Base-by-base conservation (phyloP, 2,888 invertebrate genomes). In the Lasius platythorax region DNA sequence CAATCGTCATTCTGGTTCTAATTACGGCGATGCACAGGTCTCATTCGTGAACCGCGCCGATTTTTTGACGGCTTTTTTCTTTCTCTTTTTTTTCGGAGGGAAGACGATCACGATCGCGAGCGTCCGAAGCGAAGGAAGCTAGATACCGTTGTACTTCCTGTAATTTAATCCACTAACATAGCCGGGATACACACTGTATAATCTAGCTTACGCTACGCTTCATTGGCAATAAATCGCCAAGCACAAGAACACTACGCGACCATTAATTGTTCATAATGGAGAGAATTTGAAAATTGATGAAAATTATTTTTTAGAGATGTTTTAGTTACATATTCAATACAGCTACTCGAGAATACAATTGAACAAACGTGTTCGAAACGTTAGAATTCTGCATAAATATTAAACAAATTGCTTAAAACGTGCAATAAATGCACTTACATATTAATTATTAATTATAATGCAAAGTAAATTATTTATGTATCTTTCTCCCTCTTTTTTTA, bases 101-200 rank as follows among this genome's bases (percentile, higher is more conserved):
- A 81, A 85, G 67, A 28, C 43, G 63, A 82, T 79, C 82, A 72
- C 70, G 83, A 86, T 87, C 74, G 79, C 86, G 75, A 64, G 83
- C 56, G 75, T 72, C 63, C 56, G 79, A 81, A 78, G 56, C 70
- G 63, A 66, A 66, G 73, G 89, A 88, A 88, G 83, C 58, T 82
- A 56, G 83, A 82, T 84, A 82, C 85, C 87, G 75, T 84, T 85
- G 83, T 50, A 68, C 87, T 85, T 85, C 85, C 85, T 84, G 89
- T 63, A 88, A 88, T 88, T 87, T 87, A 72, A 50, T 66, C 37
- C 58, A 40, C 79, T 72, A 81, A 66, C 40, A 56, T 63, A 9
- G 30, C 50, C n/a, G 33, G 28, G 72, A 56, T 63, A 68, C 50
- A 79, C 30, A 40, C 64, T 43, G 61, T 46, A 50, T 50, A 64